A percentile compares a stretch with the other conserved stretches of the same genome.
These are phyloP conservation scores for Smittia sp. DNA, from an alignment of 2,888 invertebrate species.

Conservation along the genomic window DNA sequence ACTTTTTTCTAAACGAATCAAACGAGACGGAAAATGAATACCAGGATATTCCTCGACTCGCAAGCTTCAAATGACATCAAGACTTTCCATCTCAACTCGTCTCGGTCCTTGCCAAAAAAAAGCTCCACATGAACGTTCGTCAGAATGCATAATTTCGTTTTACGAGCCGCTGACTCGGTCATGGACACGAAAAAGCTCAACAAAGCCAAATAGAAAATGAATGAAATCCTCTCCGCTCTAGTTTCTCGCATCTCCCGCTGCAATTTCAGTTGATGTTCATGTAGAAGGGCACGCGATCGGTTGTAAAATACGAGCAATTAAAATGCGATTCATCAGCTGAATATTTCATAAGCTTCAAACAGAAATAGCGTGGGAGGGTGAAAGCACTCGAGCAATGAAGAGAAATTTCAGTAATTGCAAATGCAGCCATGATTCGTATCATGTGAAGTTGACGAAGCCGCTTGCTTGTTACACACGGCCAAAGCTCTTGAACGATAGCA, in stretches of 20 bases:
- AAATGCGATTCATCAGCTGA: slow-evolving; percentile 9
- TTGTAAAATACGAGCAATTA: not conserved
- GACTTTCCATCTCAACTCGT: not conserved
- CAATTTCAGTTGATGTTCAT: not conserved
- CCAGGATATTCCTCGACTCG: not conserved
- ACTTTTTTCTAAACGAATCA: slow-evolving; percentile 69
- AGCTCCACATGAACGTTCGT: not conserved
- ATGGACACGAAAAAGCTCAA: not conserved
- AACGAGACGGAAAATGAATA: slow-evolving; percentile 38
- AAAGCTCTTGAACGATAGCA: too few relatives aligned
- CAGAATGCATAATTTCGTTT: slow-evolving; percentile 14
- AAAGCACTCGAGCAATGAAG: not conserved
- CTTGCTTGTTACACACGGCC: too few relatives aligned
- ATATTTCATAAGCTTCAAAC: not conserved
- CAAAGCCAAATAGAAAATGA: not conserved
- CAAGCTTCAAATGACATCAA: not conserved
- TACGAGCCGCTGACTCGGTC: slow-evolving; percentile 4
- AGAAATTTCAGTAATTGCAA: not conserved
- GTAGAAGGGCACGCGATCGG: not conserved
- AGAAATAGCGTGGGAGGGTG: not conserved
- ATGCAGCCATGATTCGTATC: not conserved
- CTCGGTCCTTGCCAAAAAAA: not conserved
- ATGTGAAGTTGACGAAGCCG: too few relatives aligned
- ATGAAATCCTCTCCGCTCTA: not conserved
- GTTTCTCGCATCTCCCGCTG: not conserved